A percentile compares a stretch with the other conserved stretches of the same genome.
Conservation (phyloP, 2,888 invertebrate genomes). For the Campaea margaritaria region DNA sequence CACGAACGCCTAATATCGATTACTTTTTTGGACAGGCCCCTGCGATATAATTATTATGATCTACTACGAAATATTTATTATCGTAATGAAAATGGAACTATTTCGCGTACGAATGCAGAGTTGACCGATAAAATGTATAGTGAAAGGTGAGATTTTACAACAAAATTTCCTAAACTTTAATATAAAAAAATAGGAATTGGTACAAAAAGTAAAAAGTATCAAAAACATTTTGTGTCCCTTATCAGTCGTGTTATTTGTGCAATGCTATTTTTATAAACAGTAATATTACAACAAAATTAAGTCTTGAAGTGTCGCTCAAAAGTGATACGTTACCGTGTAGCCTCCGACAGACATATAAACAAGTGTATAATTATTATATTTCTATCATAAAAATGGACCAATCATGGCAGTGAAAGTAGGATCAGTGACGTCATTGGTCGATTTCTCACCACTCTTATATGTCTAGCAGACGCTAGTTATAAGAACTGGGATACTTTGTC, state of each 20-base stretch:
- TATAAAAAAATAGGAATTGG: slow-evolving; percentile 75
- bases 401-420: slow-evolving; percentile 81
- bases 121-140: slow-evolving; percentile 52
- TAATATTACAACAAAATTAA: slow-evolving; percentile 66
- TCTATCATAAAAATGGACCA: slow-evolving; percentile 83
- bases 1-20: slow-evolving; percentile 57
- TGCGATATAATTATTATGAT: too few relatives aligned
- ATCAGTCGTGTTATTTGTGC: slow-evolving; percentile 84
- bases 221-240: slow-evolving; percentile 84
- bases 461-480: slow-evolving; percentile 78
- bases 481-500: slow-evolving; percentile 77
- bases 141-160: slow-evolving; percentile 70
- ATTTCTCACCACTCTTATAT: slow-evolving; percentile 72
- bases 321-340: slow-evolving; percentile 76
- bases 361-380: slow-evolving; percentile 74
- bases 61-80: slow-evolving; percentile 37
- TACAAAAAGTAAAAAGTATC: slow-evolving; percentile 79
- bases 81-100: slow-evolving; percentile 50
- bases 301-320: slow-evolving; percentile 85
- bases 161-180: slow-evolving; percentile 60
- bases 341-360: slow-evolving; percentile 84
- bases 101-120: slow-evolving; percentile 65
- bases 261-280: slow-evolving; percentile 77
- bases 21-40: slow-evolving; percentile 30
- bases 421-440: slow-evolving; percentile 83